Conservation (phyloP, 2,888 invertebrate species). For the Rapana venosa region DNA sequence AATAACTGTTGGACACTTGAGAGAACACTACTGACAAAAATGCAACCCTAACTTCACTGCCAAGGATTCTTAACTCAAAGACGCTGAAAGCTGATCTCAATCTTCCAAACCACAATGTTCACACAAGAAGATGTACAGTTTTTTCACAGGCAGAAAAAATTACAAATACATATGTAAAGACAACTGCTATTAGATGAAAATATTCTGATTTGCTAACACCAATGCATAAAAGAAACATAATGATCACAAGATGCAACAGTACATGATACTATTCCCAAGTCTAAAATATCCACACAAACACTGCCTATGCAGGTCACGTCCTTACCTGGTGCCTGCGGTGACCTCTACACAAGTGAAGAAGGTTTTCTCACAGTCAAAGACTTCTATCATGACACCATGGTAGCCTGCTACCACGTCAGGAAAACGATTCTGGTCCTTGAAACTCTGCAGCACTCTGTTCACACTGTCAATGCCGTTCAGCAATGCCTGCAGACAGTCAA, state of each 20-base stretch:
- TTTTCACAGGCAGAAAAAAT: too few relatives aligned
- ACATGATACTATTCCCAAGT: too few relatives aligned
- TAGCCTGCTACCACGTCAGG: constrained; percentile 85
- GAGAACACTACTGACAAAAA: too few relatives aligned
- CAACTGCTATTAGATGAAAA: not conserved
- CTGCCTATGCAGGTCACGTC: not conserved
- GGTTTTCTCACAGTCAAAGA: constrained; percentile 96
- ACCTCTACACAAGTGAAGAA: constrained; percentile 99
- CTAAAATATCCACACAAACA: too few relatives aligned
- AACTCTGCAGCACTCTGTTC: constrained; percentile 84
- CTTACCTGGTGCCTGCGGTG: constrained; percentile 82
- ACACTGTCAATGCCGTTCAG: constrained; percentile 98
- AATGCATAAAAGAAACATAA: not conserved
- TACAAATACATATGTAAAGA: too few relatives aligned
- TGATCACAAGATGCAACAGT: too few relatives aligned
- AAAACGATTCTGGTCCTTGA: constrained; percentile 73
- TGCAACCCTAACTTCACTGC: too few relatives aligned
- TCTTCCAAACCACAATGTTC: too few relatives aligned
- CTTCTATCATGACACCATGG: constrained; percentile 96
- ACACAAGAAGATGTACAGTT: too few relatives aligned
- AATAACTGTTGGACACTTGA: too few relatives aligned
- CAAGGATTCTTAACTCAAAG: too few relatives aligned
- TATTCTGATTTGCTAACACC: not conserved
- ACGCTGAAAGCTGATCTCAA: too few relatives aligned
- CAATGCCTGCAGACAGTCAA: constrained; percentile 84